Conservation (phyloP, 2,888 invertebrate species). For the Agrotis clavis region DNA sequence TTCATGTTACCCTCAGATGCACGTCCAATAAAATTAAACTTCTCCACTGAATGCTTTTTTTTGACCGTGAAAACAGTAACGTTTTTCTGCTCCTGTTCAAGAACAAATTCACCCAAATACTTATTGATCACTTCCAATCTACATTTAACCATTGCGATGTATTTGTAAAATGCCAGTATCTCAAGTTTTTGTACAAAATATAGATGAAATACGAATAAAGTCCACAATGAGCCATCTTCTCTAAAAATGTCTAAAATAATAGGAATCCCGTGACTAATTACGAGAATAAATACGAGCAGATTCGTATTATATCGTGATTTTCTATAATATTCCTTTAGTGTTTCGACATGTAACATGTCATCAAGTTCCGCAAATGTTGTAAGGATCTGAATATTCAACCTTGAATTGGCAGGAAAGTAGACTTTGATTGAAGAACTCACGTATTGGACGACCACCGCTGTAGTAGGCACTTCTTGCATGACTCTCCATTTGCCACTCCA, state of each 20-base stretch:
- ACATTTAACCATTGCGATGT: constrained; percentile 70
- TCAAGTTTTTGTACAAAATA: constrained; percentile 74
- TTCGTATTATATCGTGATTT: constrained; percentile 58
- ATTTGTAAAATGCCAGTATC: constrained; percentile 71
- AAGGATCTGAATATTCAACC: constrained; percentile 65
- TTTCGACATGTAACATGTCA: constrained; percentile 62
- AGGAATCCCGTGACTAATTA: constrained; percentile 53
- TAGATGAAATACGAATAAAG: constrained; percentile 39
- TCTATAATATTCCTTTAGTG: constrained; percentile 65
- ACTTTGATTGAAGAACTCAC: constrained; percentile 63
- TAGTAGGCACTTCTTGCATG: constrained; percentile 61
- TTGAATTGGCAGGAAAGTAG: constrained; percentile 63
- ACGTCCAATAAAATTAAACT: constrained; percentile 67
- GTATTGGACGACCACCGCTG: constrained; percentile 69
- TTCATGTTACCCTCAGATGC: constrained; percentile 68
- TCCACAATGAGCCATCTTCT: constrained; percentile 25
- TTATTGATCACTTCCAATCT: constrained; percentile 74
- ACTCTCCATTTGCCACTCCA: constrained; percentile 4
- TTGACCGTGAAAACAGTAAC: constrained; percentile 65
- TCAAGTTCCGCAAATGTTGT: constrained; percentile 70
- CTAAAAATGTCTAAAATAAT: constrained; percentile 54
- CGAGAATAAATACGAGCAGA: constrained; percentile 52
- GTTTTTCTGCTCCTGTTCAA: constrained; percentile 63
- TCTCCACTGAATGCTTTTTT: constrained; percentile 51
- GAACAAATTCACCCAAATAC: constrained; percentile 69